Conservation (phyloP, 2,113 vertebrate genomes). For the Chiloscyllium plagiosum region DNA sequence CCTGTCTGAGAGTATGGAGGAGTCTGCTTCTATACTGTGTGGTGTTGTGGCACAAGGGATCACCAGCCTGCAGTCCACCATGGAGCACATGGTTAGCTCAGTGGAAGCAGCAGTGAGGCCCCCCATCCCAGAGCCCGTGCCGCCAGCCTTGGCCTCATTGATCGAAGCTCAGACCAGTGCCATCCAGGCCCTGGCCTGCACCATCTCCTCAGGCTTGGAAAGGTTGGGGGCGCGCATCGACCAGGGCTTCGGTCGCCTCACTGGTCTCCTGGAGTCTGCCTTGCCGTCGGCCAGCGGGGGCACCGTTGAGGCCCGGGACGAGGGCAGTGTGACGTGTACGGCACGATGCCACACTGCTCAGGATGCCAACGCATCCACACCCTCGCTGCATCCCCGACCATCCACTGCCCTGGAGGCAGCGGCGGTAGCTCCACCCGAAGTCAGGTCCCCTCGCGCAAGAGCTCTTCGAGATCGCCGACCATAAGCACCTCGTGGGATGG, state of each 20-base stretch:
- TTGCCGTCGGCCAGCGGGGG: background rate
- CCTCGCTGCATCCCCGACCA: background rate
- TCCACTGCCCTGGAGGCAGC: background rate
- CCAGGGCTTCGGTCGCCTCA: background rate
- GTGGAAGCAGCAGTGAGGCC: background rate
- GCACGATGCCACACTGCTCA: background rate
- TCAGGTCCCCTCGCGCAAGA: background rate
- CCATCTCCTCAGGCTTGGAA: slow-evolving; percentile 1
- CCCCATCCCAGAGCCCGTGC: background rate
- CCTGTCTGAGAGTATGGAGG: slow-evolving; percentile 10
- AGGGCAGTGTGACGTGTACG: background rate
- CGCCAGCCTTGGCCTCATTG: background rate
- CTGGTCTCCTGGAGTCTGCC: background rate
- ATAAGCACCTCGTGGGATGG: background rate
- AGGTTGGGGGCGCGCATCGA: background rate
- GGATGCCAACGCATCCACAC: background rate
- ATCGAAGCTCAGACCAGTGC: background rate
- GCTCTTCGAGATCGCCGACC: background rate
- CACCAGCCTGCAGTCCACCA: background rate
- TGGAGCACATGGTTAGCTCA: background rate
- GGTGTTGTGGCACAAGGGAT: background rate
- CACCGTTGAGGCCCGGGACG: background rate
- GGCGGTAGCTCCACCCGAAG: background rate
- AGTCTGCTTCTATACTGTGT: background rate
- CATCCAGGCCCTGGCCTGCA: background rate